A percentile compares a stretch with the other conserved stretches of the same genome.
Evolutionary conservation across 1,140 invertebrate species (phyloP).

Genomic region (Episyrphus balteatus): DNA sequence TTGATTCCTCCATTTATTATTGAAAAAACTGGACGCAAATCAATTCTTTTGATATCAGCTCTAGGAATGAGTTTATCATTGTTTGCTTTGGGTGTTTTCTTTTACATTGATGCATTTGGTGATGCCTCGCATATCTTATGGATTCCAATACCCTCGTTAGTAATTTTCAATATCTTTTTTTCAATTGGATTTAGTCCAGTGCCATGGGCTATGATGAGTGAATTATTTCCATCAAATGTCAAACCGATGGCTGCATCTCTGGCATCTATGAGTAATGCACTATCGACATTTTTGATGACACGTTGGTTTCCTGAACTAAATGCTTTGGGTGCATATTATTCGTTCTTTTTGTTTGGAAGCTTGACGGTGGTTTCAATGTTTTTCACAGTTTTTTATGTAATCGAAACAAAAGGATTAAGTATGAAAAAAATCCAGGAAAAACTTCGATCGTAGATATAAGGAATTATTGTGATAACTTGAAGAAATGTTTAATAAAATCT

Average conservation of each 20-base stretch:
- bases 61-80: constrained; percentile 44
- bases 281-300: constrained; percentile 61
- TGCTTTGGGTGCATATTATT: constrained; percentile 47
- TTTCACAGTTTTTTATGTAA: constrained; percentile 49
- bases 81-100: constrained; percentile 46
- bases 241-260: constrained; percentile 59
- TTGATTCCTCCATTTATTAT: constrained; percentile 55
- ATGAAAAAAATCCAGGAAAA: constrained; percentile 59
- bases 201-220: constrained; percentile 69
- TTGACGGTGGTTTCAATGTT: constrained; percentile 49
- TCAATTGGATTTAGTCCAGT: constrained; percentile 58
- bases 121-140: constrained; percentile 40
- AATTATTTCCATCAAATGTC: constrained; percentile 62
- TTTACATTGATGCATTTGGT: constrained; percentile 38
- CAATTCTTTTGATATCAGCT: constrained; percentile 54
- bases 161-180: constrained; percentile 51
- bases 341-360: constrained; percentile 68
- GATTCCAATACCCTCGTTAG: constrained; percentile 48
- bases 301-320: constrained; percentile 53
- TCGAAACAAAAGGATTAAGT: constrained; percentile 67
- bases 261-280: constrained; percentile 61
- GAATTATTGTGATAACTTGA: too few species aligned
- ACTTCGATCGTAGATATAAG: constrained; percentile 42
- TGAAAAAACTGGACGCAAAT: constrained; percentile 55
- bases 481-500: too few species aligned